Evolutionary conservation across 2,113 vertebrate genomes (phyloP).

Genomic region (Nicator chloris): DNA sequence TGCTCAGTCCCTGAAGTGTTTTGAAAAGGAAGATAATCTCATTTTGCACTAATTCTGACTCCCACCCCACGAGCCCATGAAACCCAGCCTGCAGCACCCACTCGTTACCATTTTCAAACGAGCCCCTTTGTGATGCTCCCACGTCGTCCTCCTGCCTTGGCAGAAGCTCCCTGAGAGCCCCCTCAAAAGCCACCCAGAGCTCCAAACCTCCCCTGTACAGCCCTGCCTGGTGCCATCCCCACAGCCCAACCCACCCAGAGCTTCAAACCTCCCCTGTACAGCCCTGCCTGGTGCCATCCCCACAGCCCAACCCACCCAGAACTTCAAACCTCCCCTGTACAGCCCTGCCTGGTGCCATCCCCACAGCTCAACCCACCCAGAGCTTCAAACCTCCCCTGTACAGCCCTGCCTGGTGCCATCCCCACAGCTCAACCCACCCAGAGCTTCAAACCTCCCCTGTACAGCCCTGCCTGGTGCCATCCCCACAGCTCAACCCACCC

Average conservation of each 20-base stretch:
- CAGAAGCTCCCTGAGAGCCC: background rate
- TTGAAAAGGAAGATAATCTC: conserved; percentile 7
- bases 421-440: too few relatives aligned
- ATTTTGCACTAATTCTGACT: background rate
- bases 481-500: background rate
- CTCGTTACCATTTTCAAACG: conserved; percentile 20
- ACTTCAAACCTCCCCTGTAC: too few relatives aligned
- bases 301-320: too few relatives aligned
- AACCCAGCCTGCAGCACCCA: conserved; percentile 33
- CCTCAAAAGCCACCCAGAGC: background rate
- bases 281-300: background rate
- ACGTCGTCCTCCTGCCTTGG: background rate
- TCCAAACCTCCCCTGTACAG: background rate
- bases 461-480: background rate
- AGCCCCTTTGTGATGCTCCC: conserved; percentile 42
- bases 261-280: too few relatives aligned
- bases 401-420: too few relatives aligned
- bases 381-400: too few relatives aligned
- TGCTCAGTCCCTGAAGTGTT: background rate
- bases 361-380: too few relatives aligned
- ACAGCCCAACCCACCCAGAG: background rate
- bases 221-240: background rate
- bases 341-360: background rate
- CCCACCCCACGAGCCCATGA: background rate
- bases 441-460: background rate